Evolutionary conservation across 2,888 invertebrate genomes (phyloP).

Genomic region (Disparrhopalites patrizii): DNA sequence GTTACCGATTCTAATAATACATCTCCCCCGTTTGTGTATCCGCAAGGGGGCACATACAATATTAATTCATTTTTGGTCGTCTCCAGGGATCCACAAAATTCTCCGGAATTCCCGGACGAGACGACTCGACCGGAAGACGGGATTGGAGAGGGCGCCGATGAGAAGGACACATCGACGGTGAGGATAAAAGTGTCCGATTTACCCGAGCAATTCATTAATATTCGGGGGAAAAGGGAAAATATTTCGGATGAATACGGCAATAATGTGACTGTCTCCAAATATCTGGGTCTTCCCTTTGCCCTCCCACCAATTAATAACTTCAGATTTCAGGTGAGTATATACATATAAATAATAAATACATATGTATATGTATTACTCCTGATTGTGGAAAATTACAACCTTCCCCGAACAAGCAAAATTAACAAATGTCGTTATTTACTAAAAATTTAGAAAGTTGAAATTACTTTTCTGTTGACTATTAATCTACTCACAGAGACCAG

Average conservation of each 20-base stretch:
- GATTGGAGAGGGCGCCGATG: conserved; percentile 22
- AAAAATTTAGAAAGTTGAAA: neutral
- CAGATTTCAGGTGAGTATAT: conserved; percentile 37
- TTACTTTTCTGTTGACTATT: neutral
- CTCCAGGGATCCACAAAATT: too few species aligned
- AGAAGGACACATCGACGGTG: conserved; percentile 4
- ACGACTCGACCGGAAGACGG: too few species aligned
- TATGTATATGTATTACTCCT: conserved; percentile 23
- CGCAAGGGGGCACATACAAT: too few species aligned
- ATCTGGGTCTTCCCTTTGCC: conserved; percentile 37
- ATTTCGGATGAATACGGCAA: conserved; percentile 24
- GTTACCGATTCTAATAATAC: too few species aligned
- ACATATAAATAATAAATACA: neutral
- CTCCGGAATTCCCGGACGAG: too few species aligned
- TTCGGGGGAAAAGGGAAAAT: conserved; percentile 15
- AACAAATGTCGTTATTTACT: neutral
- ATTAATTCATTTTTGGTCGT: too few species aligned
- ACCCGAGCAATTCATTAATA: neutral
- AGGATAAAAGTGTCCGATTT: conserved; percentile 14
- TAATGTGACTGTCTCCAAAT: conserved; percentile 19
- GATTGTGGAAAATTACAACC: conserved; percentile 1
- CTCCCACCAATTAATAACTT: conserved; percentile 33
- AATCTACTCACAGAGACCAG: conserved; percentile 33
- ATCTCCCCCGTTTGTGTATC: too few species aligned
- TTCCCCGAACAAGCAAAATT: conserved; percentile 38